These are phyloP conservation scores for Pteruthius melanotis DNA, from an alignment of 2,113 vertebrate genomes.

Conservation along the genomic window DNA sequence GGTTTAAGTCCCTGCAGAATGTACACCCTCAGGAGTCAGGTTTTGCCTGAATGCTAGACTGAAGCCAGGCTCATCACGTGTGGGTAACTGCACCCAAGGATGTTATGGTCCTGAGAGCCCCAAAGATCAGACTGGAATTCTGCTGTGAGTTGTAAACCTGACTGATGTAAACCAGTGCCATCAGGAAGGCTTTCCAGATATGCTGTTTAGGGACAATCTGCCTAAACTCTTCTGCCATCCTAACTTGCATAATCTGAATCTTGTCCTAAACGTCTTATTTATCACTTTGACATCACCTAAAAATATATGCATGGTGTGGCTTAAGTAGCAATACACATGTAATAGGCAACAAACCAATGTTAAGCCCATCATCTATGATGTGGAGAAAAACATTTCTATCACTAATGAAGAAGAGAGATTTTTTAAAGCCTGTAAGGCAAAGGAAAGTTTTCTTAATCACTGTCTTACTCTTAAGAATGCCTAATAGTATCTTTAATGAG, in stretches of 20 bases:
- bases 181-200: not conserved
- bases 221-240: not conserved
- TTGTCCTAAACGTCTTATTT: not conserved
- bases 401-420: not conserved
- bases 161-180: not conserved
- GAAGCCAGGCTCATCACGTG: fast-evolving
- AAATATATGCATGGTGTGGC: not conserved
- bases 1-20: not conserved
- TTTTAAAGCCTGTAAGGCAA: slow-evolving; percentile 22
- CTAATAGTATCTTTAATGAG: slow-evolving; percentile 19
- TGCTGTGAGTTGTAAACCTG: not conserved
- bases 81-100: not conserved
- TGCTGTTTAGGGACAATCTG: not conserved
- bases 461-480: not conserved
- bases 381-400: not conserved
- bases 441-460: not conserved
- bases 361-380: not conserved
- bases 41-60: not conserved
- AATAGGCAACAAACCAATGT: not conserved
- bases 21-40: not conserved
- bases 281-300: not conserved
- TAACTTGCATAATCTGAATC: not conserved
- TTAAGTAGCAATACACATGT: not conserved
- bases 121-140: not conserved
- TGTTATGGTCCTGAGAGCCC: not conserved